Base-by-base conservation (phyloP, 1,140 invertebrate genomes). In the Drosophila burlai region DNA sequence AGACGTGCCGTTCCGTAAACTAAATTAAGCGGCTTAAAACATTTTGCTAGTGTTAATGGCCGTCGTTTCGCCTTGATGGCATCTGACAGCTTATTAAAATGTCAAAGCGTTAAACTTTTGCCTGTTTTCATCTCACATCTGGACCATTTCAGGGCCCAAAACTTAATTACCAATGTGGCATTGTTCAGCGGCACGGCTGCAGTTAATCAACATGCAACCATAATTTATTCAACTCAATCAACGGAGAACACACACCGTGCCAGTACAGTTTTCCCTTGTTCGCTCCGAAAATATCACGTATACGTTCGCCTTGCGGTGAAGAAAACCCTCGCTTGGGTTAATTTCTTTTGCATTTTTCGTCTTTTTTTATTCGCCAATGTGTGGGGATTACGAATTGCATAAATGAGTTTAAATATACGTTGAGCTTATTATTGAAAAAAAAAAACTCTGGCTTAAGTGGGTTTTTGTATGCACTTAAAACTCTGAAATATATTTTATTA, bases 201-300 rank as follows among this genome's bases (percentile, higher is more conserved):
- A 86, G 83, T 87, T 86, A 81, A 89, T 83, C 77, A 84, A 66
- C 54, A 61, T 80, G 78, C 64, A 74, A 31, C 63, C 66, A 73
- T 84, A 84, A 90, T 85, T 84, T 90, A 81, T 90, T 83, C 75
- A 89, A 80, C 75, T 90, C 74, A 79, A 89, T 83, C 84, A 89
- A 68, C 76, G 58, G 49, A n/a, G n/a, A 46, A 38, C 31, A 50
- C 57, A 68, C 60, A 21, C 45, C 34, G 18, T 31, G 31, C 24
- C 3, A 34, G 34, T 10, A 16, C 29, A 52, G 16, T 52, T 75
- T 57, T 34, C 57, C 59, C 36, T 52, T 26, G 18, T 38, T 69
- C 29, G 31, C 45, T 36, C 24, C n/a, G 42, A 61, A 74, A 72
- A 68, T 78, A 84, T 81, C 62, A 81, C 68, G 69, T 78, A 84